Conservation (phyloP, 2,888 invertebrate genomes). For the Ptychoptera contaminata region DNA sequence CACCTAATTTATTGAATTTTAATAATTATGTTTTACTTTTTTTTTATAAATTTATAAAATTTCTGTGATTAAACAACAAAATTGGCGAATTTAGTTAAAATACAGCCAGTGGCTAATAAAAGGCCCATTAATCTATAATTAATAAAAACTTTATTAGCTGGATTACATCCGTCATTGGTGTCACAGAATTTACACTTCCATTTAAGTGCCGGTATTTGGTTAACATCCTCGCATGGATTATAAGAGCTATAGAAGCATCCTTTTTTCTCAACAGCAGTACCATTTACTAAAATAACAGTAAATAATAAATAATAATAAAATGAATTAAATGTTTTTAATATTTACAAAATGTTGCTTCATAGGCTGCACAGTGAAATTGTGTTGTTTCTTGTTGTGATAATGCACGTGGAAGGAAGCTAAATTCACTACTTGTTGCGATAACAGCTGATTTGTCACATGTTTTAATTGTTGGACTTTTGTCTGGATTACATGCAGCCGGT, state of each 20-base stretch:
- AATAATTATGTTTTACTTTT: too few species aligned
- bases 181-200: constrained; percentile 3
- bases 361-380: not conserved
- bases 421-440: not conserved
- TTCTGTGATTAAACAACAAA: too few species aligned
- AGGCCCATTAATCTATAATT: not conserved
- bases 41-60: too few species aligned
- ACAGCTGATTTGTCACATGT: not conserved
- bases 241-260: not conserved
- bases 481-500: not conserved
- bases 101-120: too few species aligned
- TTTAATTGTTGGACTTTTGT: not conserved
- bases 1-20: too few species aligned
- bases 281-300: too few species aligned
- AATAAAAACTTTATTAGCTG: not conserved
- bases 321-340: not conserved
- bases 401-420: not conserved
- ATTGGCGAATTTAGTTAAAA: too few species aligned
- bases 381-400: not conserved
- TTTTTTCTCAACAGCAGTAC: too few species aligned
- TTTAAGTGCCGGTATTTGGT: not conserved
- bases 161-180: constrained; percentile 1
- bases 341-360: constrained; percentile 1
- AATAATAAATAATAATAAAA: not conserved
- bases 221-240: constrained; percentile 1